A percentile compares a stretch with the other conserved stretches of the same genome.
phyloP scores from a whole-genome alignment of 2,113 vertebrate species.

The Salvator merianae region DNA sequence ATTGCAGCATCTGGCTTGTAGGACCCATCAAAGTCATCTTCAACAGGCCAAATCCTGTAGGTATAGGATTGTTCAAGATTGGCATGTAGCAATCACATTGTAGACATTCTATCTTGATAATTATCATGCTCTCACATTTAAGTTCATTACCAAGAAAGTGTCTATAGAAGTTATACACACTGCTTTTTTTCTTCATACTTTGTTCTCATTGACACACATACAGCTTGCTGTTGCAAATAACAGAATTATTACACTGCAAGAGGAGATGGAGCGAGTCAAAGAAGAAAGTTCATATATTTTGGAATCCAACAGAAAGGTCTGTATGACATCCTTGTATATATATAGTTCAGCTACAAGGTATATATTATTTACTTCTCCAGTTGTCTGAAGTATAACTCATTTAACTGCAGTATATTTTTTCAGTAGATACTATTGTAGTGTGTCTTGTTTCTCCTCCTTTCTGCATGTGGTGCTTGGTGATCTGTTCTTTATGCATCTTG shows the following conservation, averaged over 20 bases:
- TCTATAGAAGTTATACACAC: background rate
- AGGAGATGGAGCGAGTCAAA: constrained; percentile 93
- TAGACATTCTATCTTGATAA: too few species aligned
- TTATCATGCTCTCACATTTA: background rate
- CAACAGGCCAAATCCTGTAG: background rate
- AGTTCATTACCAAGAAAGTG: background rate
- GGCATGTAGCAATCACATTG: background rate
- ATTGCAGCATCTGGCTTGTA: background rate
- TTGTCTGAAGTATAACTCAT: background rate
- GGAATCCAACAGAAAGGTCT: constrained; percentile 90
- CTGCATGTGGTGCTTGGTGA: background rate
- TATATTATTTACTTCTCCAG: background rate
- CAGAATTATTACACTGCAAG: constrained; percentile 96
- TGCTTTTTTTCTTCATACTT: background rate
- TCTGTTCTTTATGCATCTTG: background rate
- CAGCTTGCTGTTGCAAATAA: constrained; percentile 98
- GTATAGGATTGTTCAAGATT: background rate
- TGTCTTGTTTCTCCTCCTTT: background rate
- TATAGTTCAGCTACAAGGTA: background rate
- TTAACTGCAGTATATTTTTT: background rate
- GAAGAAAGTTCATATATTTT: constrained; percentile 89
- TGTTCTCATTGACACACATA: constrained; percentile 16
- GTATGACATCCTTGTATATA: background rate
- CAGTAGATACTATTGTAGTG: background rate
- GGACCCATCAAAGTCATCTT: background rate